Evolutionary conservation across 2,888 invertebrate genomes (phyloP).

Genomic region (Camptogramma bilineatum): DNA sequence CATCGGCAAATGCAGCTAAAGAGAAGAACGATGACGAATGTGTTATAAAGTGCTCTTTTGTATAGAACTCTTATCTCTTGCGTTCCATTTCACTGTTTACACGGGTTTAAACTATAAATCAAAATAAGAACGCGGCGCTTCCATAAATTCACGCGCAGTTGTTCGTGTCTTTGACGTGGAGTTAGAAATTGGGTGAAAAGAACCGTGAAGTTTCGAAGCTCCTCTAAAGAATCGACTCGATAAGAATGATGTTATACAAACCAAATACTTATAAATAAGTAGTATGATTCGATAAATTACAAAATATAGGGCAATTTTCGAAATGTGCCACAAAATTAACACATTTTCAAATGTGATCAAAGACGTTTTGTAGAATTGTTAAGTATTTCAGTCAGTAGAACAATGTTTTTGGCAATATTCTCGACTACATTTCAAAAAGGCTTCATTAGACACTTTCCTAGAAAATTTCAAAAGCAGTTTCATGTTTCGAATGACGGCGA

Average conservation of each 20-base stretch:
- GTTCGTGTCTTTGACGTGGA: slow-evolving; percentile 27
- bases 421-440: too few species aligned
- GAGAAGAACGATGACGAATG: slow-evolving; percentile 37
- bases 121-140: slow-evolving; percentile 32
- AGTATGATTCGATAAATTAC: too few species aligned
- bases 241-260: neutral
- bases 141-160: slow-evolving; percentile 31
- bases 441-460: neutral
- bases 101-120: slow-evolving; percentile 35
- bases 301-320: too few species aligned
- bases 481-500: neutral
- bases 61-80: slow-evolving; percentile 39
- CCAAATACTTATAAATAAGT: too few species aligned
- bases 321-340: too few species aligned
- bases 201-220: slow-evolving; percentile 5
- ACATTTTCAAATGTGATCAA: too few species aligned
- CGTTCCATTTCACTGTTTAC: slow-evolving; percentile 42
- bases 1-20: slow-evolving; percentile 33
- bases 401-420: too few species aligned
- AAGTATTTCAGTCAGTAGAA: too few species aligned
- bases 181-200: slow-evolving; percentile 24
- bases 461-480: neutral
- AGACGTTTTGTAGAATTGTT: too few species aligned
- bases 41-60: slow-evolving; percentile 36
- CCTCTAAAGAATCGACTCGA: neutral